Conservation (phyloP, 2,113 vertebrate species). For the Atractosteus spatula region DNA sequence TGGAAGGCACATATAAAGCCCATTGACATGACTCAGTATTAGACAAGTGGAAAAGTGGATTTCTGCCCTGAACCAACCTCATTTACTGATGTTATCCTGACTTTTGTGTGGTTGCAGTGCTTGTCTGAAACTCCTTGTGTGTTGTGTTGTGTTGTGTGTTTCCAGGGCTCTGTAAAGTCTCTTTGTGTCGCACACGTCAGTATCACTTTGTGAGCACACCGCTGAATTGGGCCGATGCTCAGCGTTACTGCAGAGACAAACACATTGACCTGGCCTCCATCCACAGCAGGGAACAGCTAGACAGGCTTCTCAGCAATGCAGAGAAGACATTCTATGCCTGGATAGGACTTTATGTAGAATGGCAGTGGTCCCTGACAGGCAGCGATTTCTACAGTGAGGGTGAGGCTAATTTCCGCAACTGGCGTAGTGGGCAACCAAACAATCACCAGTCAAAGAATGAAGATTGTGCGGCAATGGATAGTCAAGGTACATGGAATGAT, state of each 20-base stretch:
- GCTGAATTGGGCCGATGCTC: constrained; percentile 40
- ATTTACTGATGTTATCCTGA: background rate
- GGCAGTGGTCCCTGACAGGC: constrained; percentile 50
- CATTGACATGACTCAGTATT: background rate
- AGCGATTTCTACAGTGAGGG: constrained; percentile 13
- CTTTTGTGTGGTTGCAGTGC: constrained; percentile 36
- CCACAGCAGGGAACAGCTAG: constrained; percentile 32
- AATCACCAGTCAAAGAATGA: background rate
- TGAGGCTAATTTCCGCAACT: constrained; percentile 41
- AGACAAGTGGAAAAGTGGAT: background rate
- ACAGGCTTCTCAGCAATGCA: constrained; percentile 25
- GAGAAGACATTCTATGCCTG: constrained; percentile 26
- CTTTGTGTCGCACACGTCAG: constrained; percentile 22
- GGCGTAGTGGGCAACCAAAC: constrained; percentile 28
- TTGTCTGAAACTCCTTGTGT: constrained; percentile 9
- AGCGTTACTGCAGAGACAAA: constrained; percentile 43
- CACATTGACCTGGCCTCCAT: constrained; percentile 52
- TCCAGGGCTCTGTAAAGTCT: background rate
- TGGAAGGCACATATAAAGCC: background rate
- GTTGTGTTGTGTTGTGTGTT: background rate
- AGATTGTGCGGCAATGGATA: constrained; percentile 45
- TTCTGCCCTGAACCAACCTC: background rate
- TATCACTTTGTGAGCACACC: constrained; percentile 33
- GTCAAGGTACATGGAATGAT: constrained; percentile 13
- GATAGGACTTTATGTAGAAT: constrained; percentile 51